A percentile compares a stretch with the other conserved stretches of the same genome.
Evolutionary conservation across 1,140 invertebrate species (phyloP).

Genomic region (Anoplolepis gracilipes): DNA sequence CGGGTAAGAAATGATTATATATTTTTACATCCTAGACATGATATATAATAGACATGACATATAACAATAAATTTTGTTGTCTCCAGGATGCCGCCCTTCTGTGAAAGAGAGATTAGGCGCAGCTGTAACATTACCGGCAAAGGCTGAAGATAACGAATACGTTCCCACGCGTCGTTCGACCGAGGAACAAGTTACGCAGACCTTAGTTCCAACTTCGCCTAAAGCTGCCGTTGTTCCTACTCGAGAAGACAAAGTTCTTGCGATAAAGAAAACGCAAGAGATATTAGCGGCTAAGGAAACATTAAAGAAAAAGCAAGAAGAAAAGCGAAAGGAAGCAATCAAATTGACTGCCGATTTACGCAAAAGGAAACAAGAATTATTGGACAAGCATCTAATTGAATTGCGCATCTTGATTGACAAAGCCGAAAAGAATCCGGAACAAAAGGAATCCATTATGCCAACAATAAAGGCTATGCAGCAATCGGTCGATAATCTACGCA

Average conservation of each 20-base stretch:
- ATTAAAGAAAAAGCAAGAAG: conserved; percentile 89
- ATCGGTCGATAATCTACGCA: conserved; percentile 91
- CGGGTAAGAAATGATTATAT: conserved; percentile 71
- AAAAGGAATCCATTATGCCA: conserved; percentile 89
- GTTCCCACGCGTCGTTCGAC: conserved; percentile 82
- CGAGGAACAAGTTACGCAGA: conserved; percentile 77
- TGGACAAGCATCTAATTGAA: conserved; percentile 92
- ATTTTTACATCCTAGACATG: not conserved
- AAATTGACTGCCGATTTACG: conserved; percentile 91
- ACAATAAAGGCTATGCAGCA: conserved; percentile 92
- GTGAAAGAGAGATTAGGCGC: conserved; percentile 84
- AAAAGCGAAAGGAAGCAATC: conserved; percentile 89
- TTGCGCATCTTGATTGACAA: conserved; percentile 91
- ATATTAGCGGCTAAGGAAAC: conserved; percentile 88
- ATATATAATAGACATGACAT: no score
- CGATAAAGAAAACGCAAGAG: conserved; percentile 89
- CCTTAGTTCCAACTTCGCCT: conserved; percentile 67
- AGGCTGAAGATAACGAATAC: conserved; percentile 83
- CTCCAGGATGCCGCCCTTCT: conserved; percentile 79
- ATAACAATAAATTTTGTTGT: conserved; percentile 12
- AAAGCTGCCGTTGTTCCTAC: conserved; percentile 68
- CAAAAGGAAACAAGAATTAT: conserved; percentile 91
- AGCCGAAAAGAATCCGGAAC: conserved; percentile 90
- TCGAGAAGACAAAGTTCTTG: conserved; percentile 85
- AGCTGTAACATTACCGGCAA: conserved; percentile 75